Evolutionary conservation across 2,797 vertebrate genomes (phyloP).

Genomic region (Pseudomugil tenellus): DNA sequence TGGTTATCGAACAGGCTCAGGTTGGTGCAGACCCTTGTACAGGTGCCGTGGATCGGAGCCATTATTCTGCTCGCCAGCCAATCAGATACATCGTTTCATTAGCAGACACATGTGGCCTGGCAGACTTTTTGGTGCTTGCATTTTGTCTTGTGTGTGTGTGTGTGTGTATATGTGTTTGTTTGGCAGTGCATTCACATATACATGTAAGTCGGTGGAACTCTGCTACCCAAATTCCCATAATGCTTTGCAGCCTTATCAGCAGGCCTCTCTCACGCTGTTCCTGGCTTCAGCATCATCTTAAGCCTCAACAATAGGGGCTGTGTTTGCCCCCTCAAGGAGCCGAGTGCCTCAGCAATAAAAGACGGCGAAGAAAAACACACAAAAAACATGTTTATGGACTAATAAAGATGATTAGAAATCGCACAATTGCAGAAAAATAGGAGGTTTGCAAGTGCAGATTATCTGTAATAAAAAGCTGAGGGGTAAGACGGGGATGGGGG

Average conservation of each 20-base stretch:
- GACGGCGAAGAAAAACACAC: slow-evolving; percentile 47
- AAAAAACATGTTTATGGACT: slow-evolving; percentile 76
- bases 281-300: slow-evolving; percentile 65
- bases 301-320: slow-evolving; percentile 69
- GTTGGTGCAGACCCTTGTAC: slow-evolving; percentile 52
- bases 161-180: slow-evolving; percentile 1
- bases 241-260: slow-evolving; percentile 71
- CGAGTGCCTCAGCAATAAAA: slow-evolving; percentile 59
- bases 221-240: slow-evolving; percentile 54
- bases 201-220: slow-evolving; percentile 38
- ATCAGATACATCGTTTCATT: slow-evolving; percentile 61
- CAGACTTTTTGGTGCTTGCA: slow-evolving; percentile 48
- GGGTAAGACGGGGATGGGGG: slow-evolving; percentile 59
- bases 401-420: slow-evolving; percentile 83
- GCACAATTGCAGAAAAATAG: slow-evolving; percentile 77
- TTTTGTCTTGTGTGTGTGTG: slow-evolving; percentile 26
- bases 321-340: slow-evolving; percentile 67
- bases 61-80: slow-evolving; percentile 55
- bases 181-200: slow-evolving; percentile 16
- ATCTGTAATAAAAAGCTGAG: slow-evolving; percentile 81
- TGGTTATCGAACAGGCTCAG: slow-evolving; percentile 37
- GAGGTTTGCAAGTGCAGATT: slow-evolving; percentile 77
- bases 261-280: slow-evolving; percentile 55
- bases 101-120: slow-evolving; percentile 65
- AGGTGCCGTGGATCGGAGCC: slow-evolving; percentile 69